These are phyloP conservation scores for Brenthis ino DNA, from an alignment of 2,888 invertebrate genomes.

Conservation along the genomic window DNA sequence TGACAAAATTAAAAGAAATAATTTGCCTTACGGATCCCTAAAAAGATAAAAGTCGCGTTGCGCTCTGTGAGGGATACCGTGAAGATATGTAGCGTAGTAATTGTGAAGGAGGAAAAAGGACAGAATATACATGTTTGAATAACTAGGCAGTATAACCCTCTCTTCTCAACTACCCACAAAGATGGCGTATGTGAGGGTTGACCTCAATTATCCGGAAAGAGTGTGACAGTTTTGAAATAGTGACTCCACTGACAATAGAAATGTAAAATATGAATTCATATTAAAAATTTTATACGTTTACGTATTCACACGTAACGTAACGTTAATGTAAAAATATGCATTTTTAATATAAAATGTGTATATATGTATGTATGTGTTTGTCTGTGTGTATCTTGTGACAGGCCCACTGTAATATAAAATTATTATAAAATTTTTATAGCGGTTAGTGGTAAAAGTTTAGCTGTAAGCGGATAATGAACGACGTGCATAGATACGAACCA, in stretches of 20 bases:
- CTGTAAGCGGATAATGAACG: too few species aligned
- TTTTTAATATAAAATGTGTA: background rate
- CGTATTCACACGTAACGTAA: too few species aligned
- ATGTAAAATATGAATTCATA: constrained; percentile 1
- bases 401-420: too few species aligned
- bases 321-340: background rate
- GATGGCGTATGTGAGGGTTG: constrained; percentile 21
- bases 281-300: background rate
- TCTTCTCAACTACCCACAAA: constrained; percentile 19
- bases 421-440: too few species aligned
- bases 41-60: background rate
- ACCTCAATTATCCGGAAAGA: constrained; percentile 26
- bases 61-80: too few species aligned
- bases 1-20: too few species aligned
- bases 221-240: constrained; percentile 21
- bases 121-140: constrained; percentile 3
- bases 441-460: too few species aligned
- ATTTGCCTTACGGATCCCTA: too few species aligned
- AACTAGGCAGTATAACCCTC: constrained; percentile 11
- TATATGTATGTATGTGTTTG: too few species aligned
- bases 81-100: too few species aligned
- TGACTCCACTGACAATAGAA: constrained; percentile 20
- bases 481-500: too few species aligned
- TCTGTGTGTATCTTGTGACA: too few species aligned
- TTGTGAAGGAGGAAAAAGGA: background rate